Percentiles rank a stretch among this genome's conserved stretches.
Conservation (phyloP, 2,797 vertebrate genomes). For the Sparus aurata region DNA sequence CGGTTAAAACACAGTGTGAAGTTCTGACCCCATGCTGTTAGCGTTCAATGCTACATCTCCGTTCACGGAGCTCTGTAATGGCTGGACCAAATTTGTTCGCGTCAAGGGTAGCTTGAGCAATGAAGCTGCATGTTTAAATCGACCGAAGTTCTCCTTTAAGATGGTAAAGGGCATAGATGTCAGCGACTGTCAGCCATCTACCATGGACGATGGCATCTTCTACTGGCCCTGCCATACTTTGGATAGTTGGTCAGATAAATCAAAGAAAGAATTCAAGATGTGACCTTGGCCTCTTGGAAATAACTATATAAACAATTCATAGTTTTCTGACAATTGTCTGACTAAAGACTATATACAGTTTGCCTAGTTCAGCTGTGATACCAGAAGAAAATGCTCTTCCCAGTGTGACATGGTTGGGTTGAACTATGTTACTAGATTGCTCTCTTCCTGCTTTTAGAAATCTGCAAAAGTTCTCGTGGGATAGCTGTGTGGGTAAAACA, state of each 20-base stretch:
- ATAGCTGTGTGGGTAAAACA: constrained; percentile 16
- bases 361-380: not conserved
- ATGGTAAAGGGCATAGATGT: too few species aligned
- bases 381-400: not conserved
- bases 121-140: too few species aligned
- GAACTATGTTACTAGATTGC: not conserved
- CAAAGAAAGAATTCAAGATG: not conserved
- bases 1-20: too few species aligned
- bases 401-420: not conserved
- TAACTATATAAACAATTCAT: too few species aligned
- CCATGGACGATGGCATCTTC: too few species aligned
- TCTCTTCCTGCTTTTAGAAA: constrained; percentile 14
- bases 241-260: not conserved
- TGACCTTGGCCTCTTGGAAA: not conserved
- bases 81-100: too few species aligned
- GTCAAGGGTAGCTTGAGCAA: too few species aligned
- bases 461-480: constrained; percentile 8
- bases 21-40: too few species aligned
- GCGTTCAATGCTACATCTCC: too few species aligned
- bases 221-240: not conserved
- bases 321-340: not conserved
- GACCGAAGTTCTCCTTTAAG: too few species aligned
- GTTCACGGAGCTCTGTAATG: too few species aligned
- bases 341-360: not conserved
- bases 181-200: too few species aligned